Percentiles rank a stretch among this genome's conserved stretches.
Evolutionary conservation across 2,113 vertebrate species (phyloP).

Genomic region (Leptobrachium ailaonicum): DNA sequence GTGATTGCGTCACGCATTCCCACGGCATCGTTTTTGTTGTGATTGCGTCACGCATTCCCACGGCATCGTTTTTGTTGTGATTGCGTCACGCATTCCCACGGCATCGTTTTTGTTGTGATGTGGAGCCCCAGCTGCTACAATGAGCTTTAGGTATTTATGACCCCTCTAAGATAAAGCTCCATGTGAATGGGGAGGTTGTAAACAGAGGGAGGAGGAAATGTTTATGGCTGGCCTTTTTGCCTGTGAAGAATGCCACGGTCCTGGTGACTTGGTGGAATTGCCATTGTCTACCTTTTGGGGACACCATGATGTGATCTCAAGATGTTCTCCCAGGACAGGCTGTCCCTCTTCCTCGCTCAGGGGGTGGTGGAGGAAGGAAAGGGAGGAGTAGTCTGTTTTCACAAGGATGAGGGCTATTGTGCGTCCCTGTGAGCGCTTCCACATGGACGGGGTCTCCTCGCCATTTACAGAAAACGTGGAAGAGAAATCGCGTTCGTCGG

Average conservation of each 20-base stretch:
- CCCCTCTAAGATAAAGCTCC: constrained; percentile 67
- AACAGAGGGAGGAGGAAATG: constrained; percentile 67
- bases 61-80: no score
- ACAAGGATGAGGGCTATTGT: constrained; percentile 23
- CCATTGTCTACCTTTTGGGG: constrained; percentile 68
- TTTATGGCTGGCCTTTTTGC: constrained; percentile 70
- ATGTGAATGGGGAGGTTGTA: constrained; percentile 61
- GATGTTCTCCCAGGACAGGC: constrained; percentile 59
- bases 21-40: no score
- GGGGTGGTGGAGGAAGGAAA: constrained; percentile 58
- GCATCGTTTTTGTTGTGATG: no score
- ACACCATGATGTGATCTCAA: constrained; percentile 64
- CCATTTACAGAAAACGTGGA: no score
- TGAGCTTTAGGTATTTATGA: constrained; percentile 70
- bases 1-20: no score
- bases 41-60: no score
- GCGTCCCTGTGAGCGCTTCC: background rate
- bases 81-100: no score
- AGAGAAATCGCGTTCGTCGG: no score
- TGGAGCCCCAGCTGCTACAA: constrained; percentile 60
- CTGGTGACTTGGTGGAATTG: constrained; percentile 64
- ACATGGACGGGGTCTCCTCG: no score
- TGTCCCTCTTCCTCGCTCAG: constrained; percentile 55
- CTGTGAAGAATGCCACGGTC: constrained; percentile 66
- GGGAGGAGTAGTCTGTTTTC: constrained; percentile 31